Evolutionary conservation across 2,888 invertebrate genomes (phyloP).

Genomic region (Mechanitis mazaeus): DNA sequence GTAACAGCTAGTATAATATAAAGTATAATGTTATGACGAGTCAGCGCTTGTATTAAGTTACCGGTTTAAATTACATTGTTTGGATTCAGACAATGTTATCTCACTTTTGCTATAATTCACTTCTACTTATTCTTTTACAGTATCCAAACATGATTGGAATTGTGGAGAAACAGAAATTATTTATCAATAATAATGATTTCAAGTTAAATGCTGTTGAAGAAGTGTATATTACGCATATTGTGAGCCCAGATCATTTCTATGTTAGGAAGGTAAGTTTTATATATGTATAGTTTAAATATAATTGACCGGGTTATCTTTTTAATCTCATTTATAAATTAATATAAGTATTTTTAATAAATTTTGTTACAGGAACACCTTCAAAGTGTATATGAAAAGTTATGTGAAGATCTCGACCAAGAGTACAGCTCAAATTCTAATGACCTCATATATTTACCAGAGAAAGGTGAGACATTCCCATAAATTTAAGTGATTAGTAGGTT

Average conservation of each 20-base stretch:
- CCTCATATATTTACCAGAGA: slow-evolving; percentile 64
- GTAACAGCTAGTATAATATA: background rate
- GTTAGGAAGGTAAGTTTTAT: slow-evolving; percentile 76
- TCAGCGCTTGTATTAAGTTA: background rate
- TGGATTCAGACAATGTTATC: no score
- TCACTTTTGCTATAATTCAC: no score
- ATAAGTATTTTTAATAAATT: background rate
- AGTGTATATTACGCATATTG: slow-evolving; percentile 76
- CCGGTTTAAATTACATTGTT: no score
- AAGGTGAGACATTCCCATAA: slow-evolving; percentile 55
- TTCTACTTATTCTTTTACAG: slow-evolving; percentile 38
- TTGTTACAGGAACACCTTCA: slow-evolving; percentile 47
- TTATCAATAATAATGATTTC: slow-evolving; percentile 48
- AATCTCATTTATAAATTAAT: no score
- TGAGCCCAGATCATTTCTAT: slow-evolving; percentile 81
- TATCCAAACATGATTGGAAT: slow-evolving; percentile 44
- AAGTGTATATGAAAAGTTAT: slow-evolving; percentile 56
- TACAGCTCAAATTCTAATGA: slow-evolving; percentile 47
- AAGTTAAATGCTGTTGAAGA: slow-evolving; percentile 57
- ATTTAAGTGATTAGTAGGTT: no score
- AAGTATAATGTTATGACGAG: background rate
- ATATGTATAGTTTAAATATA: background rate
- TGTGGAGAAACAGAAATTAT: slow-evolving; percentile 51
- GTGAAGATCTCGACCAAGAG: slow-evolving; percentile 63
- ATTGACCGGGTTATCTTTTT: background rate